These are phyloP conservation scores for Cydia splendana DNA, from an alignment of 1,140 invertebrate genomes.

Conservation along the genomic window DNA sequence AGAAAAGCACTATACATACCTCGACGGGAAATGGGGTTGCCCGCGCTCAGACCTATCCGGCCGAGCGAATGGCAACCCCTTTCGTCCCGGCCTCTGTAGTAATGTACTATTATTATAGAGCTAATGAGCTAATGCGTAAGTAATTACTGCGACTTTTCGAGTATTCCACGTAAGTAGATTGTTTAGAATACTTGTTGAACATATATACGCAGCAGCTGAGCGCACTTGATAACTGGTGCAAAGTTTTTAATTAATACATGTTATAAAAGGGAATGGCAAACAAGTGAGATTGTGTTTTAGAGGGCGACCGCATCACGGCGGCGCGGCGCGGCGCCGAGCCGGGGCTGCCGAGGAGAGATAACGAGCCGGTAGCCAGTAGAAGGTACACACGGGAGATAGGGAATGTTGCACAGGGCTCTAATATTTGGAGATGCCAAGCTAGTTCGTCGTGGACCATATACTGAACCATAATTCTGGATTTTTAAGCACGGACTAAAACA, in stretches of 20 bases:
- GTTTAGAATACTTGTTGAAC: neutral
- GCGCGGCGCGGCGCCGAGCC: constrained; percentile 14
- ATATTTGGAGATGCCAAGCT: constrained; percentile 49
- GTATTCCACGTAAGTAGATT: neutral
- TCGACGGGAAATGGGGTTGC: no score
- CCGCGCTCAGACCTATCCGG: no score
- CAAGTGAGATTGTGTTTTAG: constrained; percentile 49
- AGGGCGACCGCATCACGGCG: constrained; percentile 50
- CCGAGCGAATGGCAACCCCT: no score
- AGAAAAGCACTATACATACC: no score
- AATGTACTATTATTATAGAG: no score
- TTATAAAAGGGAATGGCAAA: constrained; percentile 48
- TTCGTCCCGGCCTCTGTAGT: no score
- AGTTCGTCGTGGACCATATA: constrained; percentile 2
- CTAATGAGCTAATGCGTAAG: no score
- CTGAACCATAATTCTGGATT: no score
- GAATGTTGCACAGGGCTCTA: constrained; percentile 54
- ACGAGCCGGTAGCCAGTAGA: constrained; percentile 52
- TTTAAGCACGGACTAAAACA: no score
- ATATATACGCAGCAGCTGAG: neutral
- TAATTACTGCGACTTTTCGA: no score
- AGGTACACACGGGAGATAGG: constrained; percentile 59
- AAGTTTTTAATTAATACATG: constrained; percentile 57
- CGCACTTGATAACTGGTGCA: constrained; percentile 23
- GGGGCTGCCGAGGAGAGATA: constrained; percentile 58